Percentiles rank a stretch among this genome's conserved stretches.
Evolutionary conservation across 2,113 vertebrate species (phyloP).

Genomic region (Calypte anna): DNA sequence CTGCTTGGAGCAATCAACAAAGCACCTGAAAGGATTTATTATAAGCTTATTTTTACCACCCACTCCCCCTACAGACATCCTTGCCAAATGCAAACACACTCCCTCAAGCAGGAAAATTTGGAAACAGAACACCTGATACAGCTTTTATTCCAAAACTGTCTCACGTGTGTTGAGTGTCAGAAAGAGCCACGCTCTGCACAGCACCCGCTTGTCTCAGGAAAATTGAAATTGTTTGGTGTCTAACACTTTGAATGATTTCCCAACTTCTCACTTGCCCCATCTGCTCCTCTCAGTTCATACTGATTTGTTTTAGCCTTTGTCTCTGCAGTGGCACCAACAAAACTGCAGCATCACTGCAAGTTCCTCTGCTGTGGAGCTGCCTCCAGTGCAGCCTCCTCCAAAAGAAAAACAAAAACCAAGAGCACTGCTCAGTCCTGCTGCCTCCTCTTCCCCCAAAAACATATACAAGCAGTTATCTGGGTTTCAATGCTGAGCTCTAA

Average conservation of each 20-base stretch:
- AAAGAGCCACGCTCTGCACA: slow-evolving; percentile 31
- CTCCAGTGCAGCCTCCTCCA: neutral
- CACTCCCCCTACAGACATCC: neutral
- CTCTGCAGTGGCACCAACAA: slow-evolving; percentile 63
- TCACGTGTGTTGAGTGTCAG: slow-evolving; percentile 30
- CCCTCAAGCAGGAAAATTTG: slow-evolving; percentile 32
- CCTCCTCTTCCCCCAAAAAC: neutral
- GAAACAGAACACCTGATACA: slow-evolving; percentile 37
- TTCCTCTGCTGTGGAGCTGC: slow-evolving; percentile 20
- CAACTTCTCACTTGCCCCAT: slow-evolving; percentile 65
- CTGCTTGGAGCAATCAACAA: neutral
- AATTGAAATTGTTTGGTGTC: slow-evolving; percentile 18
- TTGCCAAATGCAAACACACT: slow-evolving; percentile 15
- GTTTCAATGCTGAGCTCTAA: neutral
- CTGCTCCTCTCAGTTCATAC: slow-evolving; percentile 59
- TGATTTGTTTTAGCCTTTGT: slow-evolving; percentile 62
- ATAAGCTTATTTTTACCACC: neutral
- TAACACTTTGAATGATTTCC: slow-evolving; percentile 69
- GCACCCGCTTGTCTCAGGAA: slow-evolving; percentile 12
- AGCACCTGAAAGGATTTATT: neutral
- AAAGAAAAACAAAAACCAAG: neutral
- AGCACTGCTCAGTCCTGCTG: neutral
- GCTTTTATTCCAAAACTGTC: slow-evolving; percentile 1
- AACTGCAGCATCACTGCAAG: slow-evolving; percentile 61
- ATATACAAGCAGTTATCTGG: neutral